Conservation (phyloP, 2,888 invertebrate species). For the Synanthedon andrenaeformis region DNA sequence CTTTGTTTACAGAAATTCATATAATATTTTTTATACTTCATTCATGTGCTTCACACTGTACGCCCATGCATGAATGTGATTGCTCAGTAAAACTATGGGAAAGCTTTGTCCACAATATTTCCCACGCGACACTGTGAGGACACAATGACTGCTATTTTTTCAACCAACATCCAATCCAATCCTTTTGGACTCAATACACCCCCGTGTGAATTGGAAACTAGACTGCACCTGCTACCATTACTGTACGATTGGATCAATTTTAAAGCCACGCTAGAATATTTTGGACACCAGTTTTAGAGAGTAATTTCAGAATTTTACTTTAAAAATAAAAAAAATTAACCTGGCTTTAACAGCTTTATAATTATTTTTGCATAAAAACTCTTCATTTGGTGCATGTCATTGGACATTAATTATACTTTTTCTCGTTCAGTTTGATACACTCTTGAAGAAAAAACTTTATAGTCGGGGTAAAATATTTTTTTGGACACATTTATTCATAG, state of each 20-base stretch:
- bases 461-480: no score
- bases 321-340: background rate
- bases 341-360: no score
- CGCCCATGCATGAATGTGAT: slow-evolving; percentile 1
- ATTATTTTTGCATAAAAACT: no score
- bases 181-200: slow-evolving; percentile 21
- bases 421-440: no score
- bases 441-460: no score
- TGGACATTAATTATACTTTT: no score
- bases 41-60: background rate
- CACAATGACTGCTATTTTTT: slow-evolving; percentile 30
- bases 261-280: slow-evolving; percentile 18
- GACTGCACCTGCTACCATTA: slow-evolving; percentile 31
- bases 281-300: background rate
- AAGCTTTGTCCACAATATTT: slow-evolving; percentile 10
- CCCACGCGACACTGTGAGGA: slow-evolving; percentile 12
- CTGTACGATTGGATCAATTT: slow-evolving; percentile 32
- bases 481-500: no score
- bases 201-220: slow-evolving; percentile 35
- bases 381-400: no score
- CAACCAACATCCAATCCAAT: slow-evolving; percentile 35
- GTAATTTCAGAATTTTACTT: background rate
- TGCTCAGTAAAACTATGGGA: slow-evolving; percentile 5
- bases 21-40: no score
- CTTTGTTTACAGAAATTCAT: no score